These are phyloP conservation scores for Tachina grossa DNA, from an alignment of 2,888 invertebrate genomes.

Conservation along the genomic window DNA sequence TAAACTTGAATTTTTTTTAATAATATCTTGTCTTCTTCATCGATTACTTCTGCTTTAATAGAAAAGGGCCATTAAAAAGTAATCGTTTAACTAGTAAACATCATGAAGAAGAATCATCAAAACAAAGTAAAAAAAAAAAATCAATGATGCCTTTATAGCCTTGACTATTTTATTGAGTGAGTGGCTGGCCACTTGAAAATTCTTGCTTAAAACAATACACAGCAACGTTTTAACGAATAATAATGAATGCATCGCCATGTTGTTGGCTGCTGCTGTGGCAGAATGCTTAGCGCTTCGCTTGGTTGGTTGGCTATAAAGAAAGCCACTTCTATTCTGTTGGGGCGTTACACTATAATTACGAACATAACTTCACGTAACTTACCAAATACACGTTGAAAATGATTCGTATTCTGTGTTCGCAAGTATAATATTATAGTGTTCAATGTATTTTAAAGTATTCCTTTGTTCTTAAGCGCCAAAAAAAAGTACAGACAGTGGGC, in stretches of 20 bases:
- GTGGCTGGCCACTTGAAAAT: conserved; percentile 23
- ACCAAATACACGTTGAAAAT: conserved; percentile 44
- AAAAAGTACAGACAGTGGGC: background rate
- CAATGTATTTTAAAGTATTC: conserved; percentile 39
- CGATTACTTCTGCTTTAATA: conserved; percentile 17
- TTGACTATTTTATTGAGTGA: conserved; percentile 45
- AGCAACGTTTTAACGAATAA: conserved; percentile 9
- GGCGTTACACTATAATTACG: conserved; percentile 65
- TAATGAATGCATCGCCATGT: conserved; percentile 16
- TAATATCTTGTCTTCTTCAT: background rate
- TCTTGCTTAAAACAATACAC: conserved; percentile 40
- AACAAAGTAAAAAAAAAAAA: conserved; percentile 28
- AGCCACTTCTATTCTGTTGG: conserved; percentile 36
- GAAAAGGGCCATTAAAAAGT: conserved; percentile 31
- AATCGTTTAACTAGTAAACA: conserved; percentile 38
- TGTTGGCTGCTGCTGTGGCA: conserved; percentile 17
- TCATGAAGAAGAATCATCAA: background rate
- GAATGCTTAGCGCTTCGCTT: background rate
- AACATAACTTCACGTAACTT: conserved; percentile 65
- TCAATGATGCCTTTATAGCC: conserved; percentile 61
- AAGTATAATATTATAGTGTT: conserved; percentile 34
- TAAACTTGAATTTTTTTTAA: background rate
- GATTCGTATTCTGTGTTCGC: conserved; percentile 39
- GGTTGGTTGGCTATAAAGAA: conserved; percentile 19
- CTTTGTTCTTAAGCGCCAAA: conserved; percentile 16